A percentile compares a stretch with the other conserved stretches of the same genome.
These are phyloP conservation scores for Sinella curviseta DNA, from an alignment of 1,140 invertebrate species.

Conservation along the genomic window DNA sequence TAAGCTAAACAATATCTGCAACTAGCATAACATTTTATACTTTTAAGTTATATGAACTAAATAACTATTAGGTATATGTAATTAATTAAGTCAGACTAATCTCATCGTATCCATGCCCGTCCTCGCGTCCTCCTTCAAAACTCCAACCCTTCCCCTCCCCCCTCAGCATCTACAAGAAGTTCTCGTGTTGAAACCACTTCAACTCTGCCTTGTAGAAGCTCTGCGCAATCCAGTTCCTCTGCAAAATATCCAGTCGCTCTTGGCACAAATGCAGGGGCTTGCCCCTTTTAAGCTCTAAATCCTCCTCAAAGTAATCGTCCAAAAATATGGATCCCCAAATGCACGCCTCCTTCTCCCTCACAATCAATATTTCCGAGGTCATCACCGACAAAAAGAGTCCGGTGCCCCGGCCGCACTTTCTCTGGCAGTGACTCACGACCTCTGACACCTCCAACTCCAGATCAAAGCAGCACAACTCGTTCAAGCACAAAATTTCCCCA, in stretches of 20 bases:
- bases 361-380: conserved; percentile 58
- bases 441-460: neutral
- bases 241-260: conserved; percentile 57
- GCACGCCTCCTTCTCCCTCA: conserved; percentile 57
- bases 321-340: conserved; percentile 62
- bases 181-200: conserved; percentile 21
- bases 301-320: conserved; percentile 62
- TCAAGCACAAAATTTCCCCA: conserved; percentile 32
- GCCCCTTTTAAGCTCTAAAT: conserved; percentile 59
- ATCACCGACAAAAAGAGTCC: conserved; percentile 58
- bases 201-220: conserved; percentile 54
- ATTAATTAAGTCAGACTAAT: too few species aligned
- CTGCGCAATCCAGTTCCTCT: conserved; percentile 59
- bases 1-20: too few species aligned
- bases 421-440: conserved; percentile 55
- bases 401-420: conserved; percentile 58
- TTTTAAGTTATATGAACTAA: too few species aligned
- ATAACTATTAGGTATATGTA: too few species aligned
- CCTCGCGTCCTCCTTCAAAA: too few species aligned
- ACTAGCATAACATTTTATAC: too few species aligned
- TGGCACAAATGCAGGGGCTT: conserved; percentile 58
- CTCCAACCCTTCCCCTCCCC: too few species aligned
- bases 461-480: conserved; percentile 19
- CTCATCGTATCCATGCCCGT: too few species aligned
- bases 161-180: neutral